Conservation (phyloP, 1,140 invertebrate species). For the Solen grandis region DNA sequence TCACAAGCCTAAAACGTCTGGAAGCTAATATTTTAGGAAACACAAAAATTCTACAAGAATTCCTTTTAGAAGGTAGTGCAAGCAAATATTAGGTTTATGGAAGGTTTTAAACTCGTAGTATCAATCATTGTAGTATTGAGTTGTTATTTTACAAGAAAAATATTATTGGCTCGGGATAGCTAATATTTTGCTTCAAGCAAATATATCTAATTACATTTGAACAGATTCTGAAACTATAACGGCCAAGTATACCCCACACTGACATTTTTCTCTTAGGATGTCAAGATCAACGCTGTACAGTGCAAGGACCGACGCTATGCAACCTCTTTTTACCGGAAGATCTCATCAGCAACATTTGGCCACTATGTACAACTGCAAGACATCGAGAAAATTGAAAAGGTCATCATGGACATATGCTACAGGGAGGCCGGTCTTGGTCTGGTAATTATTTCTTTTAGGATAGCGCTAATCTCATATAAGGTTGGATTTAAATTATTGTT, state of each 20-base stretch:
- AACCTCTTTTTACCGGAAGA: slow-evolving; percentile 2
- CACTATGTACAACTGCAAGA: too few species aligned
- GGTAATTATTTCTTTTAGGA: too few species aligned
- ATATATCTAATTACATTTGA: neutral
- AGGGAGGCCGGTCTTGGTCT: too few species aligned
- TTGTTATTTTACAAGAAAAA: neutral
- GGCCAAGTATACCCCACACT: neutral
- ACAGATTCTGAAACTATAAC: too few species aligned
- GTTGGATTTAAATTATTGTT: neutral
- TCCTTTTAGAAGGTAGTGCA: neutral
- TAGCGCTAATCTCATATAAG: too few species aligned
- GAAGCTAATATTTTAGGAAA: too few species aligned
- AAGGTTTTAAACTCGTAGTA: neutral
- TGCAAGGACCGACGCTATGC: neutral
- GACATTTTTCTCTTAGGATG: neutral
- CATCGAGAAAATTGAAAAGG: too few species aligned
- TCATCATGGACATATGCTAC: neutral
- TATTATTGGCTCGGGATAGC: neutral
- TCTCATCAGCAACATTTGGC: too few species aligned
- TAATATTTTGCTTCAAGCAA: neutral
- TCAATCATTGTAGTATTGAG: neutral
- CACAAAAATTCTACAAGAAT: too few species aligned
- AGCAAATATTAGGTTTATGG: neutral
- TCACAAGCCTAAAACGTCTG: too few species aligned
- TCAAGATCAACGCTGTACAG: slow-evolving; percentile 19